Base-by-base conservation (phyloP, 2,888 invertebrate species). In the Hyles lineata region DNA sequence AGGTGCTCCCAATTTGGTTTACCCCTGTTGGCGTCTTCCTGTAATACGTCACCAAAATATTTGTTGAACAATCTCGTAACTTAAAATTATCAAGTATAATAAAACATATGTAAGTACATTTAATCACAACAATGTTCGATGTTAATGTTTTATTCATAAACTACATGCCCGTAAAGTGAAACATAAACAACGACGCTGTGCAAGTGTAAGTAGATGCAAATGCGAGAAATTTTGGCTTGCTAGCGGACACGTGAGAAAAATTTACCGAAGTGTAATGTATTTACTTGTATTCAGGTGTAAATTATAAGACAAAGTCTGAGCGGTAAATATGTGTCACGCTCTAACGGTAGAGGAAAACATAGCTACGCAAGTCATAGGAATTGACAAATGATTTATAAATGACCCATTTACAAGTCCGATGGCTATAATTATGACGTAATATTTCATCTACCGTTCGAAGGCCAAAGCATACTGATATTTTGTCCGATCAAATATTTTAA, bases 1-100 rank as follows among this genome's bases (percentile, higher is more conserved):
- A 99, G 95, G 91, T 99, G 99, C 92, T 99, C 99, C 99, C 99
- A 99, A 95, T 99, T 99, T 79, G 99, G 99, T 95, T 99, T 99
- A 82, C 99, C 99, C 90, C 99, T 96, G 95, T 99, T 99, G 87
- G 98, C 97, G 90, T 99, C 99, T 96, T 99, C 99, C 99, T 99
- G 95, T 50, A 74, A 74, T 71, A 61, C 23, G 23, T 43, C 23
- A 25, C 15, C 23, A 23, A 67, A 43, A 67, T 4, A 61, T 62
- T 50, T 50, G 67, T 50, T 67, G 21, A 21, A 23, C 23, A 9
- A 23, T 43, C 2, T 43, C 23, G 25, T 25, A 21, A 43, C 0
- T n/a, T 7, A 7, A 55, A 7, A 6, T 23, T 5, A 50, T 8
- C 23, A 50, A 17, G 23, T 6, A 17, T 17, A 7, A 5, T 23